Conservation (phyloP, 2,888 invertebrate species). For the Cryptus armator region DNA sequence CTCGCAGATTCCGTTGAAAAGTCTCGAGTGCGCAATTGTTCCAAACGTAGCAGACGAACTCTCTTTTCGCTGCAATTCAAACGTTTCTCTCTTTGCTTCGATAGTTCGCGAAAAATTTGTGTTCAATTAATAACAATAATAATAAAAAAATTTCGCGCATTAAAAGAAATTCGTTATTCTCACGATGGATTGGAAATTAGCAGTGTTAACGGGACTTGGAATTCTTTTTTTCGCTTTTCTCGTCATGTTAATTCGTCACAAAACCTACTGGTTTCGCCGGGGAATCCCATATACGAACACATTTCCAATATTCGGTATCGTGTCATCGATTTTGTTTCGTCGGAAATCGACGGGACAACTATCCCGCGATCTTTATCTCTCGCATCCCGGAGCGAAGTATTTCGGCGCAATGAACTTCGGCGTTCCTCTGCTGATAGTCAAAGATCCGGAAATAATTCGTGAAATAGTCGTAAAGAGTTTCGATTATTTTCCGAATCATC, state of each 20-base stretch:
- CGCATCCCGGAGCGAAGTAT: slow-evolving; percentile 63
- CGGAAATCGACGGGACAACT: neutral
- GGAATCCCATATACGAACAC: neutral
- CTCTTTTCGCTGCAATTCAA: too few relatives aligned
- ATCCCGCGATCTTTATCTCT: slow-evolving; percentile 58
- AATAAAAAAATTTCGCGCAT: neutral
- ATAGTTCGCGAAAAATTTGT: too few relatives aligned
- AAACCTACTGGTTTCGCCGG: neutral
- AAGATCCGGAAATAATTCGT: slow-evolving; percentile 80
- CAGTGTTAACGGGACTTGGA: neutral
- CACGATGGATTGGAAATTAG: neutral
- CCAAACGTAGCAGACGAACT: too few relatives aligned
- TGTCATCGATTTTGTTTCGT: neutral
- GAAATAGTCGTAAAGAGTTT: slow-evolving; percentile 78
- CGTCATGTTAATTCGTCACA: neutral
- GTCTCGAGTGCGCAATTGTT: neutral
- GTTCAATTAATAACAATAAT: neutral
- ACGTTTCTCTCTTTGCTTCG: too few relatives aligned
- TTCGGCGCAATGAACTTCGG: slow-evolving; percentile 76
- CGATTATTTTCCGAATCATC: slow-evolving; percentile 79
- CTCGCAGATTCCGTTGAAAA: neutral
- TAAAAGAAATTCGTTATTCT: neutral
- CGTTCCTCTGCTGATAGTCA: slow-evolving; percentile 75
- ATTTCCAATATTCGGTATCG: neutral
- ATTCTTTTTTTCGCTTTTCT: neutral